Conservation (phyloP, 2,888 invertebrate genomes). For the Leptinotarsa peninsularis region DNA sequence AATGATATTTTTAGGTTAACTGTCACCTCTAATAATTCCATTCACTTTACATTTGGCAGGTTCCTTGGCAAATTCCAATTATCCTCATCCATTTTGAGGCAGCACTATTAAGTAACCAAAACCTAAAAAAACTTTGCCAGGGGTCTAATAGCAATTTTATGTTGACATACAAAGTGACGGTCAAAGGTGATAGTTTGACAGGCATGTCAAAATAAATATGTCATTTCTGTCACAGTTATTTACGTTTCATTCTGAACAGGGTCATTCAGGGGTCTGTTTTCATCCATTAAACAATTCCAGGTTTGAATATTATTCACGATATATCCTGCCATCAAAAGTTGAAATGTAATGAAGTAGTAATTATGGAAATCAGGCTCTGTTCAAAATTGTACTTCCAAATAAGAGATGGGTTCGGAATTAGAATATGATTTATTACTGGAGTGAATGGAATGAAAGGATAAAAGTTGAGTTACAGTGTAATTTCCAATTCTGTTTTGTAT, state of each 20-base stretch:
- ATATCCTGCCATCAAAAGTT: too few relatives aligned
- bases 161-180: constrained; percentile 29
- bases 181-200: constrained; percentile 42
- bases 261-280: not conserved
- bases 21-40: not conserved
- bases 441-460: too few relatives aligned
- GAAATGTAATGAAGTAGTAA: too few relatives aligned
- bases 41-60: constrained; percentile 33
- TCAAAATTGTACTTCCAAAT: too few relatives aligned
- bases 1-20: not conserved
- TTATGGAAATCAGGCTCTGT: too few relatives aligned
- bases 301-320: too few relatives aligned
- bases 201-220: constrained; percentile 34
- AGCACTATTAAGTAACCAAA: not conserved
- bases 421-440: too few relatives aligned
- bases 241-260: not conserved
- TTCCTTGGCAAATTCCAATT: constrained; percentile 41
- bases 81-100: constrained; percentile 41
- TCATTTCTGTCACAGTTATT: not conserved
- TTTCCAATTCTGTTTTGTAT: too few relatives aligned
- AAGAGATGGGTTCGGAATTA: too few relatives aligned
- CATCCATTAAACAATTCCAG: not conserved
- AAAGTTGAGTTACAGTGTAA: too few relatives aligned
- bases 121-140: not conserved
- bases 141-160: constrained; percentile 32